Evolutionary conservation across 2,797 vertebrate genomes (phyloP).

Genomic region (Manis javanica): DNA sequence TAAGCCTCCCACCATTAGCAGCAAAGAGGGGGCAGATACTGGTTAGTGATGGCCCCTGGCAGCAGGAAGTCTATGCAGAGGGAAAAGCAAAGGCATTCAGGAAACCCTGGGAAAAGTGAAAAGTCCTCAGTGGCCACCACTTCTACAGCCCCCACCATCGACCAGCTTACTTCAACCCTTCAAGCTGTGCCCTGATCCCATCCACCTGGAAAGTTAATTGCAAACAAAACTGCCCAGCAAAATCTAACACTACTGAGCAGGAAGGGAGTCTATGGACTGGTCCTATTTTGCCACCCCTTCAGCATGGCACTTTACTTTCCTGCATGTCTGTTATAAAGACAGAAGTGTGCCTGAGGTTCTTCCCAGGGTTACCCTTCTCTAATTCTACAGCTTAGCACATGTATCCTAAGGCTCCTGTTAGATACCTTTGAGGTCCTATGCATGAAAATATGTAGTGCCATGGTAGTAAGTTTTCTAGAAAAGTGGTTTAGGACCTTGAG

Average conservation of each 20-base stretch:
- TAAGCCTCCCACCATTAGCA: constrained; percentile 30
- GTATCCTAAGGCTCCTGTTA: background rate
- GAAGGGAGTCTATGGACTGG: background rate
- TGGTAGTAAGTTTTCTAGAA: background rate
- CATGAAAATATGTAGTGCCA: background rate
- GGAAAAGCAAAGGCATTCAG: background rate
- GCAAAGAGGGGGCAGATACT: background rate
- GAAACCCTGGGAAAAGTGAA: background rate
- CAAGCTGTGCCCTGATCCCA: background rate
- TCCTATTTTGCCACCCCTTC: background rate
- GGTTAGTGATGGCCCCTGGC: background rate
- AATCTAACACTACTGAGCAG: background rate
- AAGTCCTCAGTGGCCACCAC: background rate
- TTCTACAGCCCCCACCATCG: background rate
- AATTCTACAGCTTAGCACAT: background rate
- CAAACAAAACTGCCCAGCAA: background rate
- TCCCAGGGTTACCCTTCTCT: background rate
- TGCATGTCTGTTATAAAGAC: background rate
- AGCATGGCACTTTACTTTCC: background rate
- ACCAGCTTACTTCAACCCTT: background rate
- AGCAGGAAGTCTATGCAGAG: background rate
- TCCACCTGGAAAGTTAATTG: background rate
- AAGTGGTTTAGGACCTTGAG: background rate
- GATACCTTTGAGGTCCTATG: background rate
- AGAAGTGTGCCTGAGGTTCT: background rate